These are phyloP conservation scores for Metellina segmentata DNA, from an alignment of 2,888 invertebrate genomes.

Conservation along the genomic window DNA sequence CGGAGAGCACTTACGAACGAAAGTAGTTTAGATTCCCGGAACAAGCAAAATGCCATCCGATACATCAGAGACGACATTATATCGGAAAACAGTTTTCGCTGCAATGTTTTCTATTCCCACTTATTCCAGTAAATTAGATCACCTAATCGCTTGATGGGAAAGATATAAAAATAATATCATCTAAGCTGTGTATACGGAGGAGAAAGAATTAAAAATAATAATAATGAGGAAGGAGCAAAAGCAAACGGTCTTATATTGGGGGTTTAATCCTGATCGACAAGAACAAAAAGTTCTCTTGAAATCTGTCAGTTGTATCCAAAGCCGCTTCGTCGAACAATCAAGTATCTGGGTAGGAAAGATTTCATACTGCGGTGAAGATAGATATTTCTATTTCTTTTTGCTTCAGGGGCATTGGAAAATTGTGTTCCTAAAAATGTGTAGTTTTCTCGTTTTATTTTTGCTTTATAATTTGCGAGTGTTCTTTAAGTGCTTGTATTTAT, in stretches of 20 bases:
- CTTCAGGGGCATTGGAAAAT: no score
- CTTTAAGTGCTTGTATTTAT: no score
- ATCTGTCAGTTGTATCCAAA: conserved; percentile 37
- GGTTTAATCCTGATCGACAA: not conserved
- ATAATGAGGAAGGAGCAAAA: not conserved
- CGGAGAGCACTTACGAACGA: no score
- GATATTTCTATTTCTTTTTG: no score
- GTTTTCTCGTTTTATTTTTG: no score
- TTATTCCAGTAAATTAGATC: conserved; percentile 44
- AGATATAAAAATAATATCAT: conserved; percentile 3
- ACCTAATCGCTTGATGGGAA: conserved; percentile 32
- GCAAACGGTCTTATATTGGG: not conserved
- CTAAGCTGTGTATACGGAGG: not conserved
- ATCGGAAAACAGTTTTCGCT: conserved; percentile 23
- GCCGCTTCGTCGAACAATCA: conserved; percentile 29
- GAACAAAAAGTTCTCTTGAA: conserved; percentile 41
- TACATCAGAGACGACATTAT: not conserved
- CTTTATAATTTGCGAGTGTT: no score
- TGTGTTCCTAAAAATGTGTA: no score
- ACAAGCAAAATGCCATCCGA: not conserved
- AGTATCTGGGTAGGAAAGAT: not conserved
- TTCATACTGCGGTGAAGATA: no score
- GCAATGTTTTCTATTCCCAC: conserved; percentile 7
- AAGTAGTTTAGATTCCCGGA: not conserved
- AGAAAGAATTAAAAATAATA: not conserved